phyloP scores from a whole-genome alignment of 2,113 vertebrate species.

The Eulemur macaco region DNA sequence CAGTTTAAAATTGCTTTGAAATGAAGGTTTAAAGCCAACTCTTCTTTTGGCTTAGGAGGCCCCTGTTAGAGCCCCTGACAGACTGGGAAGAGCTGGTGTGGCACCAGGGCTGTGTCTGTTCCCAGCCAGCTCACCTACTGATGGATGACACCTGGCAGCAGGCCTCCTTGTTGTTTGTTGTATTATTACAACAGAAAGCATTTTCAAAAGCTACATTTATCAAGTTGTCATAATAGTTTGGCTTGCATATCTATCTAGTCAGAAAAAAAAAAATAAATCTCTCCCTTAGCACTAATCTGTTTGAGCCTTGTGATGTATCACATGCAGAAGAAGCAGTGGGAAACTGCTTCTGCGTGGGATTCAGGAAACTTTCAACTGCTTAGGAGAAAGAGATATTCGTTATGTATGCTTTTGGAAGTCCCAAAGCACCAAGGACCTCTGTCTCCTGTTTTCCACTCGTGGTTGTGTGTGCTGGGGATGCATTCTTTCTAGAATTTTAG shows the following conservation, averaged over 20 bases:
- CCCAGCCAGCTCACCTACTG: slow-evolving; percentile 45
- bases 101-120: slow-evolving; percentile 46
- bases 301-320: neutral
- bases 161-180: slow-evolving; percentile 71
- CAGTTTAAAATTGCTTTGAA: slow-evolving; percentile 44
- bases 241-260: slow-evolving; percentile 56
- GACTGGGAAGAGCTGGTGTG: neutral
- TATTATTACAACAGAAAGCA: slow-evolving; percentile 69
- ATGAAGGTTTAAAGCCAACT: neutral
- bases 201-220: slow-evolving; percentile 72
- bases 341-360: neutral
- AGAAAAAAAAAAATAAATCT: slow-evolving; percentile 58
- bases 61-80: neutral
- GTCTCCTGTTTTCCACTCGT: neutral
- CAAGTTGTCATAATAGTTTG: slow-evolving; percentile 65
- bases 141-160: slow-evolving; percentile 54
- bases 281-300: slow-evolving; percentile 36
- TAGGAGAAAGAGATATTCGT: neutral
- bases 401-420: neutral
- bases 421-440: neutral
- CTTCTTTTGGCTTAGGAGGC: slow-evolving; percentile 8
- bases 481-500: neutral
- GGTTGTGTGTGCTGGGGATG: neutral
- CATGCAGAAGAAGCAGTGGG: neutral
- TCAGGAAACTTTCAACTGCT: neutral